These are phyloP conservation scores for Hypselothyrea guttata DNA, from an alignment of 2,888 invertebrate genomes.

Conservation along the genomic window DNA sequence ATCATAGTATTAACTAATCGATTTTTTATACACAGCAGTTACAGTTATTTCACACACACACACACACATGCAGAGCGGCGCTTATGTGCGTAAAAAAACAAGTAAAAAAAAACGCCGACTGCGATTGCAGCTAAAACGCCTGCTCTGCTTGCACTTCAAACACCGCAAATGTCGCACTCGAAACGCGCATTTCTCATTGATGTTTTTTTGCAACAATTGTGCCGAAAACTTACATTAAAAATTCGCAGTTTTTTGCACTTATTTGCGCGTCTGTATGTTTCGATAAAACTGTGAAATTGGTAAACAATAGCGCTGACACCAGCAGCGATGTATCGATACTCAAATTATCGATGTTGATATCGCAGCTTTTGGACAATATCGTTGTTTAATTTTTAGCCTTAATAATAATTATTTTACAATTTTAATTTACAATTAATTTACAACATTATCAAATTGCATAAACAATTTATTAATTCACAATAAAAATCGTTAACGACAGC, in stretches of 20 bases:
- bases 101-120: conserved; percentile 69
- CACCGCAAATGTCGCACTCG: background rate
- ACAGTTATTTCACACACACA: conserved; percentile 21
- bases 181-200: conserved; percentile 9
- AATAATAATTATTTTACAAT: too few relatives aligned
- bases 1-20: conserved; percentile 60
- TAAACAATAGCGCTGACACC: too few relatives aligned
- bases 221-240: conserved; percentile 14
- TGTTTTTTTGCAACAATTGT: too few relatives aligned
- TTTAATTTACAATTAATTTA: too few relatives aligned
- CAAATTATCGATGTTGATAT: too few relatives aligned
- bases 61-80: conserved; percentile 20
- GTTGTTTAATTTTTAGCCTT: too few relatives aligned
- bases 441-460: too few relatives aligned
- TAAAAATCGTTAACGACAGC: too few relatives aligned
- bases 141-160: conserved; percentile 12
- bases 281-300: too few relatives aligned
- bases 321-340: too few relatives aligned
- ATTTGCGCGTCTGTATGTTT: conserved; percentile 39
- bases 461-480: too few relatives aligned
- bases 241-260: conserved; percentile 35
- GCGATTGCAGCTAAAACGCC: conserved; percentile 4
- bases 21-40: conserved; percentile 56
- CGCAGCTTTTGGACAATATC: too few relatives aligned
- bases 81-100: conserved; percentile 64